A percentile compares a stretch with the other conserved stretches of the same genome.
phyloP scores from a whole-genome alignment of 2,888 invertebrate genomes.

The Aphidius colemani region DNA sequence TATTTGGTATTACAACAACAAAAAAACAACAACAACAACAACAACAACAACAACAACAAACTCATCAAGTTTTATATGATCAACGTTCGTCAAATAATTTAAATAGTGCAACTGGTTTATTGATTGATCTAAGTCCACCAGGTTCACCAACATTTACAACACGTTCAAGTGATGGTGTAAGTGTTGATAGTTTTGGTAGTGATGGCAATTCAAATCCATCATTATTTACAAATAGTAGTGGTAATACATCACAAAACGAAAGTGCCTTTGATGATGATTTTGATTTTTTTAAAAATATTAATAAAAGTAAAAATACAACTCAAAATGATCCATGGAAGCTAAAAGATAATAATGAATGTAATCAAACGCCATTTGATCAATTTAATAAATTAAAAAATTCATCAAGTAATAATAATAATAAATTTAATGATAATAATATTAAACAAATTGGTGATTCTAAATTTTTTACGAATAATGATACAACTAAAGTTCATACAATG shows the following conservation, averaged over 20 bases:
- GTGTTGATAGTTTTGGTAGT: slow-evolving; percentile 77
- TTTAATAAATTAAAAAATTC: slow-evolving; percentile 61
- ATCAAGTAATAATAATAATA: slow-evolving; percentile 38
- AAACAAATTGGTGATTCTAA: slow-evolving; percentile 46
- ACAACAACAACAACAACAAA: slow-evolving; percentile 17
- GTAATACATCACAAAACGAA: slow-evolving; percentile 74
- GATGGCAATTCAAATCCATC: slow-evolving; percentile 70
- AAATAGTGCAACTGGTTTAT: slow-evolving; percentile 53
- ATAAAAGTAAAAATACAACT: slow-evolving; percentile 62
- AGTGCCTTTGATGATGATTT: slow-evolving; percentile 86
- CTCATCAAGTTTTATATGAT: slow-evolving; percentile 19
- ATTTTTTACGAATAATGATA: slow-evolving; percentile 45
- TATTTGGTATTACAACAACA: slow-evolving; percentile 45
- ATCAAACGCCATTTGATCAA: slow-evolving; percentile 58
- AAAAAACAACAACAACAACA: slow-evolving; percentile 27
- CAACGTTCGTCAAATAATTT: slow-evolving; percentile 33
- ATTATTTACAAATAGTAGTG: slow-evolving; percentile 62
- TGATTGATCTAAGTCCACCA: slow-evolving; percentile 77
- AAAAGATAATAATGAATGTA: slow-evolving; percentile 34
- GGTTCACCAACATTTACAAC: slow-evolving; percentile 77
- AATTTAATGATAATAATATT: slow-evolving; percentile 44
- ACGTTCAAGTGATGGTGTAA: slow-evolving; percentile 75
- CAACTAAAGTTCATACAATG: slow-evolving; percentile 52
- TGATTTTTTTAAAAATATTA: slow-evolving; percentile 67
- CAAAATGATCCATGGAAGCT: slow-evolving; percentile 64